phyloP scores from a whole-genome alignment of 35 echinoderm and acorn worm genomes.

The Lytechinus variegatus region DNA sequence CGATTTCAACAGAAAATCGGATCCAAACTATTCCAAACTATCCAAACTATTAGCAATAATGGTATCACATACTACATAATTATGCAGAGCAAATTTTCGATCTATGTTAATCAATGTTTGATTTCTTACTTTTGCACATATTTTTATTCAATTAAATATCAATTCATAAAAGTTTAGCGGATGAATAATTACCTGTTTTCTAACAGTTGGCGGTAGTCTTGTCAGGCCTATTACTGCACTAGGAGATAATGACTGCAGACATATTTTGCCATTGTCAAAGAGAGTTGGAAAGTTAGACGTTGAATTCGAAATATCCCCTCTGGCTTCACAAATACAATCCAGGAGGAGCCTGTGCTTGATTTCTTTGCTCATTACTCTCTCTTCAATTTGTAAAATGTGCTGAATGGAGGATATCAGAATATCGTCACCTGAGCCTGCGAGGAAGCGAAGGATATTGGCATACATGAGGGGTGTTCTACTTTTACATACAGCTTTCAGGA shows the following conservation, averaged over 20 bases:
- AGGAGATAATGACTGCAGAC: neutral
- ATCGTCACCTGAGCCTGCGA: slow-evolving; percentile 1
- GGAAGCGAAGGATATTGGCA: neutral
- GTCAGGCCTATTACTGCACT: neutral
- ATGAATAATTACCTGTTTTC: neutral
- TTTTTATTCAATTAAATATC: too few species aligned
- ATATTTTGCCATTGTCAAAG: neutral
- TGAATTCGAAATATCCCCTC: neutral
- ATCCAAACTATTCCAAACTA: too few species aligned
- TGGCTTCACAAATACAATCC: slow-evolving; percentile 33
- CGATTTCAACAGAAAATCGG: too few species aligned
- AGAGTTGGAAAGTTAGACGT: neutral
- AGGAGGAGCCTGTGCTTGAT: neutral
- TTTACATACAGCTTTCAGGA: neutral
- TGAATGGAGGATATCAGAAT: neutral
- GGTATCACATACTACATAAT: too few species aligned
- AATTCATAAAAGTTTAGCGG: too few species aligned
- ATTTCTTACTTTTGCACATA: too few species aligned
- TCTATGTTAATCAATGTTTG: too few species aligned
- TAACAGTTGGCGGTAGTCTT: neutral
- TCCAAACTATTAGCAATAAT: too few species aligned
- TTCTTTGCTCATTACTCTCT: neutral
- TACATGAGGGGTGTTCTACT: neutral
- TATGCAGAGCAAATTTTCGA: too few species aligned
- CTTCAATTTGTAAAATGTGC: neutral